phyloP scores from a whole-genome alignment of 64 coral and sea anemone genomes.

The Montipora foliosa region DNA sequence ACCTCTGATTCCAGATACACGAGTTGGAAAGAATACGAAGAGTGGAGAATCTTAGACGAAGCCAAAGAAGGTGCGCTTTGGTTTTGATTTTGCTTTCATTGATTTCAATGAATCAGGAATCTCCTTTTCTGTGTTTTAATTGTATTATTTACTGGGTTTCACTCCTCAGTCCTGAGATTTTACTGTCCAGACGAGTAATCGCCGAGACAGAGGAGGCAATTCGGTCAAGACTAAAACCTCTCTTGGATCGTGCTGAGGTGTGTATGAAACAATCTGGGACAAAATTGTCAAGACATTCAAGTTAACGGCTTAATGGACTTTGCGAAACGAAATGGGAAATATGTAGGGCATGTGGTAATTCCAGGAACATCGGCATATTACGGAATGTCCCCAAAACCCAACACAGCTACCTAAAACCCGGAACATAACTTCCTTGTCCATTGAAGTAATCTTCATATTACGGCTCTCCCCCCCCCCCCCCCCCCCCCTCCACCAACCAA shows the following conservation, averaged over 20 bases:
- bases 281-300: too few species aligned
- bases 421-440: too few species aligned
- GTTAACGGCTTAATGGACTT: too few species aligned
- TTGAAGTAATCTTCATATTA: too few species aligned
- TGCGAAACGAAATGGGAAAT: too few species aligned
- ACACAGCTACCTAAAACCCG: too few species aligned
- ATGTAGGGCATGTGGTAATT: too few species aligned
- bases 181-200: conserved; percentile 62
- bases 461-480: too few species aligned
- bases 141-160: background rate
- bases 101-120: background rate
- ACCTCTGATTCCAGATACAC: conserved; percentile 3
- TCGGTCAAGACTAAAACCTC: conserved; percentile 62
- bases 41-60: background rate
- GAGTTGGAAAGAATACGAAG: background rate
- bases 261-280: background rate
- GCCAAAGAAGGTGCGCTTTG: background rate
- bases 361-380: too few species aligned
- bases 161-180: conserved; percentile 38
- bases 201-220: conserved; percentile 80
- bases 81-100: background rate
- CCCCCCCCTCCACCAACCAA: too few species aligned
- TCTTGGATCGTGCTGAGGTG: conserved; percentile 80
- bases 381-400: too few species aligned
- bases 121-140: background rate